A percentile compares a stretch with the other conserved stretches of the same genome.
Conservation (phyloP, 2,888 invertebrate genomes). For the Sthenelais limicola region DNA sequence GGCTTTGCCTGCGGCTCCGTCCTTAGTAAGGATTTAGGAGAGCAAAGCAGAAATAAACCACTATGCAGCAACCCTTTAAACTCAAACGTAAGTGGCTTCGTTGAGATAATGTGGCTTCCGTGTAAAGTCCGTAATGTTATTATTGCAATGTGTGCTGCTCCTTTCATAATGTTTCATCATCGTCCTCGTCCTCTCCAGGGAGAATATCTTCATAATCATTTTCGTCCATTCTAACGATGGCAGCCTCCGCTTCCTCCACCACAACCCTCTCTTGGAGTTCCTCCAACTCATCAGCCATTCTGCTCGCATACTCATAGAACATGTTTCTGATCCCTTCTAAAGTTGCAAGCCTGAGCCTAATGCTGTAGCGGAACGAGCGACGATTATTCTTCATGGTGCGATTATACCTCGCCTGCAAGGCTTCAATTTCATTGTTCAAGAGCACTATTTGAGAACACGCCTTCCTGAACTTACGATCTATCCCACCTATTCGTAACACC, state of each 20-base stretch:
- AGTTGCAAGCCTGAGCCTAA: constrained; percentile 57
- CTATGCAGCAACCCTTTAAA: no score
- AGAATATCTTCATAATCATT: constrained; percentile 20
- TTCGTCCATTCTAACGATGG: not conserved
- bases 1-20: no score
- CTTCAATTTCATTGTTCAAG: constrained; percentile 54
- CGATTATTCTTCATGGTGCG: constrained; percentile 55
- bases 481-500: constrained; percentile 19
- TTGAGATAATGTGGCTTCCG: no score
- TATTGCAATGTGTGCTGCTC: no score
- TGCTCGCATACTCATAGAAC: constrained; percentile 58
- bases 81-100: no score
- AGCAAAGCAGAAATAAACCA: no score
- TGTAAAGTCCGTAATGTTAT: no score
- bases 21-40: no score
- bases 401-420: constrained; percentile 56
- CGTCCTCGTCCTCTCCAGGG: not conserved
- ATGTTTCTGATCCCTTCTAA: constrained; percentile 60
- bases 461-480: constrained; percentile 51
- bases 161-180: no score
- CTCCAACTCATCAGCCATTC: constrained; percentile 56
- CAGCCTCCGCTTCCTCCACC: not conserved
- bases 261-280: constrained; percentile 44
- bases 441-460: constrained; percentile 58
- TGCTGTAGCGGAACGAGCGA: constrained; percentile 57